Evolutionary conservation across 2,888 invertebrate species (phyloP).

Genomic region (Epinotia ramella): DNA sequence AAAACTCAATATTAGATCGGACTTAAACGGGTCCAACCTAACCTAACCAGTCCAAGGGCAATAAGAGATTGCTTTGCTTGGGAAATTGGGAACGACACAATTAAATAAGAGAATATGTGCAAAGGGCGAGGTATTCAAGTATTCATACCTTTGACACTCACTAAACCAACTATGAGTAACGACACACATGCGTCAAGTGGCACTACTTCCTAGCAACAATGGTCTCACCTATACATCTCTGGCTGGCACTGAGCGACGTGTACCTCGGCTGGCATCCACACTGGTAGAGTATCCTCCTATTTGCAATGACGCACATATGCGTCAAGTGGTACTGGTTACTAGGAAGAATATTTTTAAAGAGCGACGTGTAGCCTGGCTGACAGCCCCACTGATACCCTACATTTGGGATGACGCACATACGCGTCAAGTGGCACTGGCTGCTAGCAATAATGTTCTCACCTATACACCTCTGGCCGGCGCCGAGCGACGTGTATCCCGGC

Average conservation of each 20-base stretch:
- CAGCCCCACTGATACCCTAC: constrained; percentile 87
- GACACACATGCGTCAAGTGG: background rate
- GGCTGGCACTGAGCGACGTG: constrained; percentile 73
- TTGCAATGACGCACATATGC: constrained; percentile 82
- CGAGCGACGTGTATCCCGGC: constrained; percentile 80
- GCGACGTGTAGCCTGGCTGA: constrained; percentile 80
- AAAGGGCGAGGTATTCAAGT: too few species aligned
- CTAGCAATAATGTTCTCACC: constrained; percentile 61
- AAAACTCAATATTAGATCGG: too few species aligned
- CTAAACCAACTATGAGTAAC: too few species aligned
- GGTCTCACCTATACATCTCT: constrained; percentile 75
- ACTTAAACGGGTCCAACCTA: too few species aligned
- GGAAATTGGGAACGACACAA: too few species aligned
- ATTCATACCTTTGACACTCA: too few species aligned
- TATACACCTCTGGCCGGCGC: constrained; percentile 76
- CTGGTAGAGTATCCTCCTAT: constrained; percentile 85
- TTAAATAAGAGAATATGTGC: too few species aligned
- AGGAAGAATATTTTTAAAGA: constrained; percentile 55
- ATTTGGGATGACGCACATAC: constrained; percentile 62
- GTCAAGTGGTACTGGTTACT: constrained; percentile 82
- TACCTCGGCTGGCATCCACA: constrained; percentile 86
- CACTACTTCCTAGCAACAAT: background rate
- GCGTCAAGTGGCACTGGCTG: background rate
- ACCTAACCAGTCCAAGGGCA: too few species aligned
- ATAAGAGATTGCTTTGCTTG: too few species aligned